A percentile compares a stretch with the other conserved stretches of the same genome.
Conservation (phyloP, 2,888 invertebrate species). For the Yponomeuta sedellus region DNA sequence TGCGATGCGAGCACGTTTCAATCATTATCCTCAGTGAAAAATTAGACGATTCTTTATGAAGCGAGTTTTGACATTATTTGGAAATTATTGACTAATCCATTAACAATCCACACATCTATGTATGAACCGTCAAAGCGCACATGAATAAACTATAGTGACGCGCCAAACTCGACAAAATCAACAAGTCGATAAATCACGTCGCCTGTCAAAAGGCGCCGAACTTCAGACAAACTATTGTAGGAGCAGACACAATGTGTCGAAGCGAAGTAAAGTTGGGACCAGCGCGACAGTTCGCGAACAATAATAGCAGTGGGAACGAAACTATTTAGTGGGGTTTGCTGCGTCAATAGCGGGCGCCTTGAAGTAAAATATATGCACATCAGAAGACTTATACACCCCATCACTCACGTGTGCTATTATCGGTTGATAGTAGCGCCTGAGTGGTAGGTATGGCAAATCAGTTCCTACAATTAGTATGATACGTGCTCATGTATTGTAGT, state of each 20-base stretch:
- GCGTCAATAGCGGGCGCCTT: conserved; percentile 55
- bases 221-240: conserved; percentile 42
- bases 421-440: too few species aligned
- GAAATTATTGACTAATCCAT: too few species aligned
- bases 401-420: too few species aligned
- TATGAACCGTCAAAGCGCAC: background rate
- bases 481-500: too few species aligned
- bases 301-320: conserved; percentile 69
- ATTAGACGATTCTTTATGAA: too few species aligned
- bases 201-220: conserved; percentile 28
- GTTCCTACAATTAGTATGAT: too few species aligned
- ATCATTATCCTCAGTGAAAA: too few species aligned
- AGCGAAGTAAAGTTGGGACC: conserved; percentile 43
- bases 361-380: background rate
- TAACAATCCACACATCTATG: background rate
- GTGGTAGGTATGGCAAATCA: too few species aligned
- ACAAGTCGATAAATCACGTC: conserved; percentile 17
- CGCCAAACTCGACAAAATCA: conserved; percentile 7
- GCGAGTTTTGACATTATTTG: too few species aligned
- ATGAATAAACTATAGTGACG: conserved; percentile 1
- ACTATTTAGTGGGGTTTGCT: conserved; percentile 71
- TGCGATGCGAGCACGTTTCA: too few species aligned
- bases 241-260: conserved; percentile 32
- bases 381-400: background rate
- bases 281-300: conserved; percentile 63